Conservation (phyloP, 2,113 vertebrate species). For the Lagenorhynchus albirostris region DNA sequence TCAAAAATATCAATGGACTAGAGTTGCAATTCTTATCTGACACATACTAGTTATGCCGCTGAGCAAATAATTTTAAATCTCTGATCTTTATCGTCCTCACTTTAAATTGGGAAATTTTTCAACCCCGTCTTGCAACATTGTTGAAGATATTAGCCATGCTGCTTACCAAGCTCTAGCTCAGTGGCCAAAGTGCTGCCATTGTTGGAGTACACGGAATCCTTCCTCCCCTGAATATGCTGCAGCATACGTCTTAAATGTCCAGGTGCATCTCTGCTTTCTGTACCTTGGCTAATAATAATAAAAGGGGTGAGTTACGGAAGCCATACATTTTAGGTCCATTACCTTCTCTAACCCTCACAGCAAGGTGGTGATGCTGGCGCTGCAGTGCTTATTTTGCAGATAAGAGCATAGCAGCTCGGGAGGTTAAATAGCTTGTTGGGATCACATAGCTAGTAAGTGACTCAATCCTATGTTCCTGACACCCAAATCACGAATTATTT, state of each 20-base stretch:
- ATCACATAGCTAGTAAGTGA: not conserved
- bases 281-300: no score
- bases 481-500: not conserved
- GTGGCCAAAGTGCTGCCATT: accelerated
- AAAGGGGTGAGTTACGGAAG: not conserved
- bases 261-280: not conserved
- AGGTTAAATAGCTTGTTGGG: not conserved
- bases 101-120: not conserved
- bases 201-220: accelerated
- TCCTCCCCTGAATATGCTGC: accelerated
- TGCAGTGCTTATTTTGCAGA: not conserved
- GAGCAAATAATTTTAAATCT: not conserved
- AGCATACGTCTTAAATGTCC: accelerated
- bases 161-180: not conserved
- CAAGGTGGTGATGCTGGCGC: accelerated
- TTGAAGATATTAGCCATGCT: accelerated
- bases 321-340: accelerated
- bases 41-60: accelerated
- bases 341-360: no score
- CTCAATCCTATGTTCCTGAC: not conserved
- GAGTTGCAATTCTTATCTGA: not conserved
- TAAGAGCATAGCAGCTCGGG: not conserved
- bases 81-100: not conserved
- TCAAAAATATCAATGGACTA: not conserved
- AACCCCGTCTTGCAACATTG: not conserved